Base-by-base conservation (phyloP, 2,113 vertebrate genomes). In the Notothenia rossii region DNA sequence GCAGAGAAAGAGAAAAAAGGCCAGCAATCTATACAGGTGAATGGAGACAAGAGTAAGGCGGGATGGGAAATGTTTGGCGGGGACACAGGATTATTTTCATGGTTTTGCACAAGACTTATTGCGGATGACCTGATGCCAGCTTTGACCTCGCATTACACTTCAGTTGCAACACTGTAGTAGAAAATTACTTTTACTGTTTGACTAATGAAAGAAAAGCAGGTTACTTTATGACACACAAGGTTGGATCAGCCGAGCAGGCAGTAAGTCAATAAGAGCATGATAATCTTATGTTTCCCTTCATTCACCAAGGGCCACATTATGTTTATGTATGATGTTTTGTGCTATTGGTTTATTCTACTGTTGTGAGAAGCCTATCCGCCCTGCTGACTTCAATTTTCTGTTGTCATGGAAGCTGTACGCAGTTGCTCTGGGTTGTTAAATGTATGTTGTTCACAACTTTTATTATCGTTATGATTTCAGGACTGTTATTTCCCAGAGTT, bases 71-170 rank as follows among this genome's bases (percentile, higher is more conserved):
- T 18, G 0, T 53, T 13, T 29, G 29, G 53, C 15, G 15, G 59
- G 9, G 1, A 49, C 40, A 50, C 25, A 10, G 17, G 10, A 45
- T 40, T 14, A 13, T 53, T 66, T 29, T 56, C 7, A 12, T 54
- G 25, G 46, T 81, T 64, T 74, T 40, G 36, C 36, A 40, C 36
- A 40, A 72, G 13, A 67, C 75, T 65, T n/a, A 15, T 72, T 20
- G 75, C 43, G 13, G 49, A 17, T 53, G 33, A 43, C 22, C 17
- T 50, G 61, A 61, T 11, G 61, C 18, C 49, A 56, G 22, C 62
- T 75, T 65, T 77, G 58, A 73, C 76, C 60, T 55, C 3, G 45
- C 58, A 58, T 18, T 4, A 58, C 12, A 71, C 80, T 75, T 58
- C 67, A 62, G 40, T 29, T 29, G 29, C 29, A 29, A 29, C 29